Evolutionary conservation across 2,113 vertebrate genomes (phyloP), one percentile per base, ranked within the genome.

Genomic region (Pimephales promelas): DNA sequence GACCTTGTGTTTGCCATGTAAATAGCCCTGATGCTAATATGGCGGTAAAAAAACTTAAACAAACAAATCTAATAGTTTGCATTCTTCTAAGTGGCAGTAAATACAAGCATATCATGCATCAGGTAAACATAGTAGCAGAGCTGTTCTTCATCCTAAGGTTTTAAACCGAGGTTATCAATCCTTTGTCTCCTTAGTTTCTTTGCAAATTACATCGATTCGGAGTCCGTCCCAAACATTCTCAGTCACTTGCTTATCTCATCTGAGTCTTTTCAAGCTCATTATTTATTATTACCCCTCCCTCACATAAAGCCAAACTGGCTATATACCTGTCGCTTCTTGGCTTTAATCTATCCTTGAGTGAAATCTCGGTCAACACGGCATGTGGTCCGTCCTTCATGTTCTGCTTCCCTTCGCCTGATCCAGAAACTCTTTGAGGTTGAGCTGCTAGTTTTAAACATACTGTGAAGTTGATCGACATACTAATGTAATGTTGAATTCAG

Each of bases 381-480:
- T n/a, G 34, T 26, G 18, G 72, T 52, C 72, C 3, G 49, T 54
- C 73, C 28, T 54, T 75, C 26, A 75, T 56, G 16, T 56, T 36
- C 52, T 57, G 10, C 20, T 77, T 59, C 56, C 22, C 1, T 57
- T 57, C 10, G 26, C 26, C 28, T 74, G 47, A 28, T 18, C 64
- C 20, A 40, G 34, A 68, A 68, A 22, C 34, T 68, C 71, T 74
- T 11, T 74, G 45, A 74, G 71, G 7, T 74, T 74, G 47, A 74
- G 24, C 70, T 73, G 4, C 43, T 52, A 5, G 72, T 74, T 54
- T 54, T 74, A 31, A 31, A 10, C 49, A 13, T 18, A 20, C 24
- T 22, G 45, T 8, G 28, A 34, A 11, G 7, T 5, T n/a, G n/a
- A n/a, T n/a, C n/a, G n/a, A 28, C 8, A 40, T 49, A 20, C 18